phyloP scores from a whole-genome alignment of 2,113 vertebrate genomes.

The Numenius arquata region DNA sequence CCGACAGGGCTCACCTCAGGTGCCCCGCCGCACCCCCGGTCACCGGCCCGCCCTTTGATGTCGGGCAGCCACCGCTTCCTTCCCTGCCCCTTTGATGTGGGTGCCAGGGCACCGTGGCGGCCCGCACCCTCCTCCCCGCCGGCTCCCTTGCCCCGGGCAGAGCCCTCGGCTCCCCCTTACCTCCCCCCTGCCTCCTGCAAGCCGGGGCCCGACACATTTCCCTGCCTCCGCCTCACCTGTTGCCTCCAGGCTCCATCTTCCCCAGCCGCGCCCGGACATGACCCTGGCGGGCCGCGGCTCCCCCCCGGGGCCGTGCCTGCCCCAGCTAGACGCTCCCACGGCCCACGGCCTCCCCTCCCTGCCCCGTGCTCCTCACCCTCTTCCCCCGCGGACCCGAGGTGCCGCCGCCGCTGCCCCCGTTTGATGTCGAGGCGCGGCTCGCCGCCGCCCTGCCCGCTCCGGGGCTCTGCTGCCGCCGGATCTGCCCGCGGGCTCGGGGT shows the following conservation, averaged over 20 bases:
- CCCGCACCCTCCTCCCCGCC: not conserved
- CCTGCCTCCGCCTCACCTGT: not conserved
- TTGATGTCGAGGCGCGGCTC: constrained; percentile 12
- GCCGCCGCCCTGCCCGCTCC: not conserved
- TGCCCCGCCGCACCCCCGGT: not conserved
- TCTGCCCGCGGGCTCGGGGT: not conserved
- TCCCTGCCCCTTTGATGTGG: constrained; percentile 20
- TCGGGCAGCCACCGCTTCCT: not conserved
- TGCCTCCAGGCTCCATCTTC: constrained; percentile 2
- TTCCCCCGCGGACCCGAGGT: not conserved
- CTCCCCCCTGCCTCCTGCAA: not conserved
- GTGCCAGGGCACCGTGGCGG: not conserved
- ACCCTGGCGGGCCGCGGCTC: not conserved
- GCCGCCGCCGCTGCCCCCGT: not conserved
- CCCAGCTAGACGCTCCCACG: not conserved
- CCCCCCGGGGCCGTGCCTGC: not conserved
- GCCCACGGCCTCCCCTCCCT: not conserved
- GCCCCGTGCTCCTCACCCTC: not conserved
- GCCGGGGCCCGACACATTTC: not conserved
- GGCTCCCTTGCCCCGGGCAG: not conserved
- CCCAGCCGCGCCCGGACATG: not conserved
- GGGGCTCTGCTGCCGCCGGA: not conserved
- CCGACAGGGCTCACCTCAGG: not conserved
- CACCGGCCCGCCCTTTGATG: constrained; percentile 14
- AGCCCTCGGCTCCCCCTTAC: not conserved